Evolutionary conservation across 2,888 invertebrate species (phyloP).

Genomic region (Elgonia sp.): DNA sequence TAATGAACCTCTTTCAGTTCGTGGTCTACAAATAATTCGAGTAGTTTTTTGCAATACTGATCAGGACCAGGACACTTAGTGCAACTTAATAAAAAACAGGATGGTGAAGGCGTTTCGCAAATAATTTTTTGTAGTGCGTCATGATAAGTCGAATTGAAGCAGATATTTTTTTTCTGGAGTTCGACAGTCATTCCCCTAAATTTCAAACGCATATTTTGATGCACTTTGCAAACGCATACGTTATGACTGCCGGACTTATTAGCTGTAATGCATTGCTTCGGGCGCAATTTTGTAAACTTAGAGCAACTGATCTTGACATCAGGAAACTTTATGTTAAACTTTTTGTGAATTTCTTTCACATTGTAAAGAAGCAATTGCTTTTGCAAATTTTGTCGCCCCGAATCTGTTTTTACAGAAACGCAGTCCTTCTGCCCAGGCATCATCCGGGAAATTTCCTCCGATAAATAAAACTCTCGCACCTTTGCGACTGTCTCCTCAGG

Average conservation of each 20-base stretch:
- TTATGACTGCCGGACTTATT: conserved; percentile 36
- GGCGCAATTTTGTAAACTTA: conserved; percentile 8
- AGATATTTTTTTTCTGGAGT: conserved; percentile 13
- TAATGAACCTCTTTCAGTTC: no score
- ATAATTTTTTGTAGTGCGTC: conserved; percentile 4
- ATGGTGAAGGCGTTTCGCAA: background rate
- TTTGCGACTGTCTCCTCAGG: background rate
- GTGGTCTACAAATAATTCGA: no score
- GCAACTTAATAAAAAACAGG: conserved; percentile 31
- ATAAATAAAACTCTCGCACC: conserved; percentile 32
- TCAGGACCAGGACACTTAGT: conserved; percentile 2
- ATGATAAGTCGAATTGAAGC: conserved; percentile 4
- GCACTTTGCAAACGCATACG: conserved; percentile 30
- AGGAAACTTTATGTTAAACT: background rate
- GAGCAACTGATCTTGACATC: background rate
- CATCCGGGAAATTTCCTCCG: conserved; percentile 36
- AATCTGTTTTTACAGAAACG: conserved; percentile 15
- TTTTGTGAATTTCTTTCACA: background rate
- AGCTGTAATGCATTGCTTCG: conserved; percentile 28
- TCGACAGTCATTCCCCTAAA: conserved; percentile 28
- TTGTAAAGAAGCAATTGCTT: background rate
- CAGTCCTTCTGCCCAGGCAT: conserved; percentile 56
- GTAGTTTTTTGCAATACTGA: no score
- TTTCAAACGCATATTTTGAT: conserved; percentile 26
- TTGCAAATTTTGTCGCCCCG: background rate